Conservation (phyloP, 30 jellyfish, hydroid and myxozoan species). For the Hydractinia symbiolongicarpus region DNA sequence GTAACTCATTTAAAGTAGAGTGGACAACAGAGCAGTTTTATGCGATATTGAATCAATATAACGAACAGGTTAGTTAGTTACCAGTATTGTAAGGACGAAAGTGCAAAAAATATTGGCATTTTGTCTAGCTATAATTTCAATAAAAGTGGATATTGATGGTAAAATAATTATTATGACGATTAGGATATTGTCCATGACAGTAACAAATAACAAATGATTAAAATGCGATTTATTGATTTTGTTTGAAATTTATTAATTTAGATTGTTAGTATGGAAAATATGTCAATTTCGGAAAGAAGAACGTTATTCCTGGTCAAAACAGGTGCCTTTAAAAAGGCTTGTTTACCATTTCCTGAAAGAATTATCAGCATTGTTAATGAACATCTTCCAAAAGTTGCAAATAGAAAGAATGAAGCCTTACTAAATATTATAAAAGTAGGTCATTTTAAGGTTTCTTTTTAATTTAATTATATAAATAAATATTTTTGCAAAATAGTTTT, state of each 20-base stretch:
- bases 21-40: conserved; percentile 65
- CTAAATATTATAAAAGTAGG: conserved; percentile 60
- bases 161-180: too few relatives aligned
- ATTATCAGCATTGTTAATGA: conserved; percentile 38
- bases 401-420: conserved; percentile 60
- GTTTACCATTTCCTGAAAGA: conserved; percentile 64
- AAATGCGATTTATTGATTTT: too few relatives aligned
- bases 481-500: not conserved
- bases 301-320: conserved; percentile 56
- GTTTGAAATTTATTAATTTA: not conserved
- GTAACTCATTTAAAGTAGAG: conserved; percentile 29
- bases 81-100: not conserved
- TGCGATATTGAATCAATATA: conserved; percentile 52
- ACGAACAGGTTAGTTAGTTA: conserved; percentile 52
- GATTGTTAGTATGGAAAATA: conserved; percentile 49
- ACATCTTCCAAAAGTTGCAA: conserved; percentile 57
- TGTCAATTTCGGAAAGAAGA: conserved; percentile 29
- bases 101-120: too few relatives aligned
- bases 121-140: too few relatives aligned
- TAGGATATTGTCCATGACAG: too few relatives aligned
- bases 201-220: too few relatives aligned
- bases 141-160: too few relatives aligned
- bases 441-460: not conserved
- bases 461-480: not conserved
- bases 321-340: conserved; percentile 38